Conservation (phyloP, 2,797 vertebrate genomes). For the Brotula barbata region DNA sequence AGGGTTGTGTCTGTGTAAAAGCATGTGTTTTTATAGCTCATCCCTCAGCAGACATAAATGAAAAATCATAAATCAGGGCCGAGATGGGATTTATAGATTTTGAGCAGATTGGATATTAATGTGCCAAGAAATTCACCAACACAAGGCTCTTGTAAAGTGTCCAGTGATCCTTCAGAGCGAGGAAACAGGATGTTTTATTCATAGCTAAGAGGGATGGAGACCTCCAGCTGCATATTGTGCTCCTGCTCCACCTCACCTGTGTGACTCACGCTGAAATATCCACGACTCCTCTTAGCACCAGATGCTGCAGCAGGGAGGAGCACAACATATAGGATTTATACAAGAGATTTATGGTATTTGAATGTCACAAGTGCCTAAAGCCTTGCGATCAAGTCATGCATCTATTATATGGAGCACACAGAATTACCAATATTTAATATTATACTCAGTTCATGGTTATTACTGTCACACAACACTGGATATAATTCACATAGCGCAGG, state of each 20-base stretch:
- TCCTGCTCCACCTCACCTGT: constrained; percentile 68
- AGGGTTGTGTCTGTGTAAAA: not conserved
- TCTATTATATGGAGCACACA: too few species aligned
- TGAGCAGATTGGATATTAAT: constrained; percentile 4
- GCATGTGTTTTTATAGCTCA: not conserved
- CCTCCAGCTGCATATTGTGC: constrained; percentile 45
- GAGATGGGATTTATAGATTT: not conserved
- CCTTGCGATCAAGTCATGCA: too few species aligned
- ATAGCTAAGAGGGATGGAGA: constrained; percentile 33
- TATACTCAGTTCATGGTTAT: too few species aligned
- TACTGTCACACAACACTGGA: too few species aligned
- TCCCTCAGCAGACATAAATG: not conserved
- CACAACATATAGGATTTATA: not conserved
- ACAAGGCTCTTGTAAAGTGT: constrained; percentile 29
- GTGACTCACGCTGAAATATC: constrained; percentile 65
- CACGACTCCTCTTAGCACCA: constrained; percentile 37
- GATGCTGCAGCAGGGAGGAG: constrained; percentile 58
- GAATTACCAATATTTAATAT: too few species aligned
- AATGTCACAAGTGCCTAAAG: too few species aligned
- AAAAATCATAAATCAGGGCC: not conserved
- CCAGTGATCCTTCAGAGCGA: constrained; percentile 25
- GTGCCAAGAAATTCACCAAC: constrained; percentile 1
- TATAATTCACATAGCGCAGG: too few species aligned
- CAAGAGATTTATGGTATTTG: too few species aligned
- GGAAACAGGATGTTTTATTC: constrained; percentile 60